Evolutionary conservation across 2,888 invertebrate species (phyloP).

Genomic region (Drosophila greeni): DNA sequence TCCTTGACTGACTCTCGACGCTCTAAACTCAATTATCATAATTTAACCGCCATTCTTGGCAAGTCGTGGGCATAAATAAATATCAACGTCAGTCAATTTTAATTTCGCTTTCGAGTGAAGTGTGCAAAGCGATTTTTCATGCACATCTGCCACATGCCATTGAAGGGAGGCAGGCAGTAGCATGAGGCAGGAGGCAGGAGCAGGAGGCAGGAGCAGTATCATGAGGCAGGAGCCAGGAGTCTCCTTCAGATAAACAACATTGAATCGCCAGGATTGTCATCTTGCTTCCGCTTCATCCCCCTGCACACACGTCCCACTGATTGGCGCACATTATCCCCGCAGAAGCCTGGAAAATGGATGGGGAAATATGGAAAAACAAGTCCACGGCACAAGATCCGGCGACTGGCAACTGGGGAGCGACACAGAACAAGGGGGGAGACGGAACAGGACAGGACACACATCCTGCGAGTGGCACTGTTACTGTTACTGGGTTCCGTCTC

Average conservation of each 20-base stretch:
- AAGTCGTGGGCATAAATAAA: conserved; percentile 44
- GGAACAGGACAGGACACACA: conserved; percentile 15
- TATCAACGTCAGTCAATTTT: conserved; percentile 70
- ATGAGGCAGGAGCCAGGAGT: background rate
- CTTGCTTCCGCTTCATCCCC: conserved; percentile 6
- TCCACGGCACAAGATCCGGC: conserved; percentile 39
- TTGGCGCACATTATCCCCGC: conserved; percentile 61
- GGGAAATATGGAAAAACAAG: conserved; percentile 17
- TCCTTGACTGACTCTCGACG: conserved; percentile 1
- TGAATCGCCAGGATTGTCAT: conserved; percentile 23
- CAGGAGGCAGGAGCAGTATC: too few relatives aligned
- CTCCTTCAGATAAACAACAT: conserved; percentile 6
- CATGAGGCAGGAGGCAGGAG: background rate
- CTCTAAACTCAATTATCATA: conserved; percentile 41
- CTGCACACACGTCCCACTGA: conserved; percentile 37
- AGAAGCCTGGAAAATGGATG: conserved; percentile 31
- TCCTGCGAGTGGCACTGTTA: conserved; percentile 27
- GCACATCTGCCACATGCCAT: conserved; percentile 44
- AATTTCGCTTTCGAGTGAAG: conserved; percentile 63
- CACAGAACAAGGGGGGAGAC: background rate
- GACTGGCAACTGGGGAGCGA: conserved; percentile 34
- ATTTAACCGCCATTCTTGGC: conserved; percentile 17
- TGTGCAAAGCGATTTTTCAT: conserved; percentile 70
- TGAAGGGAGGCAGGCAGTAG: background rate
- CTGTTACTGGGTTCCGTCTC: conserved; percentile 13